phyloP scores from a whole-genome alignment of 2,888 invertebrate genomes.

The Galeruca laticollis region DNA sequence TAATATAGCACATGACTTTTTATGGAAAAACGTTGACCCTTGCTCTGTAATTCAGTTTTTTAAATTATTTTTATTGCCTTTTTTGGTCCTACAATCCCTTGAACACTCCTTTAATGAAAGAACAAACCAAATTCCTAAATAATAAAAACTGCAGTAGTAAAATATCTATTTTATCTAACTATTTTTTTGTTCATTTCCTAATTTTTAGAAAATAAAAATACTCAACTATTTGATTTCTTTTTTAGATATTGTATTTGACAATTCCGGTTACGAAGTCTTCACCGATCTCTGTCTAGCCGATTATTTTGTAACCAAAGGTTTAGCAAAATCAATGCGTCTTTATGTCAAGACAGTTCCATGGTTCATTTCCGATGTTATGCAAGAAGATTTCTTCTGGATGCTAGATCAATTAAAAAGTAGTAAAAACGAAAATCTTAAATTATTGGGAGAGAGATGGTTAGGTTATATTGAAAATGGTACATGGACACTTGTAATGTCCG shows the following conservation, averaged over 20 bases:
- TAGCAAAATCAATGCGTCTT: conserved; percentile 79
- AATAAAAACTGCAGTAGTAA: no score
- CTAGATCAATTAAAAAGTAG: conserved; percentile 67
- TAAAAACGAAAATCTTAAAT: conserved; percentile 56
- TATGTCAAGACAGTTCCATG: conserved; percentile 92
- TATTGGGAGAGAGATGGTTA: conserved; percentile 73
- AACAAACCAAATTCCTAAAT: no score
- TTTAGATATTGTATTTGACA: conserved; percentile 88
- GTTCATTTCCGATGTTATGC: conserved; percentile 93
- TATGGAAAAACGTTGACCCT: no score
- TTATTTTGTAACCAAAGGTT: conserved; percentile 74
- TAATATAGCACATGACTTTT: no score
- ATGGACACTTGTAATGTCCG: conserved; percentile 70
- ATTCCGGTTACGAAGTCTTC: conserved; percentile 93
- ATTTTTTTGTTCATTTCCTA: no score
- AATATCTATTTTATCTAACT: no score
- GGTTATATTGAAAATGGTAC: conserved; percentile 68
- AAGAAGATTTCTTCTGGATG: conserved; percentile 80
- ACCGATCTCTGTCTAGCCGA: conserved; percentile 90
- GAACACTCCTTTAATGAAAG: no score
- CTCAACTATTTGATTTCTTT: no score
- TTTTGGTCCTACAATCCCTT: no score
- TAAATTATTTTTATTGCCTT: no score
- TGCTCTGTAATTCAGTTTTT: no score
- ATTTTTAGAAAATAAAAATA: conserved; percentile 7